These are phyloP conservation scores for Myzus persicae DNA, from an alignment of 1,140 invertebrate species.

Conservation along the genomic window DNA sequence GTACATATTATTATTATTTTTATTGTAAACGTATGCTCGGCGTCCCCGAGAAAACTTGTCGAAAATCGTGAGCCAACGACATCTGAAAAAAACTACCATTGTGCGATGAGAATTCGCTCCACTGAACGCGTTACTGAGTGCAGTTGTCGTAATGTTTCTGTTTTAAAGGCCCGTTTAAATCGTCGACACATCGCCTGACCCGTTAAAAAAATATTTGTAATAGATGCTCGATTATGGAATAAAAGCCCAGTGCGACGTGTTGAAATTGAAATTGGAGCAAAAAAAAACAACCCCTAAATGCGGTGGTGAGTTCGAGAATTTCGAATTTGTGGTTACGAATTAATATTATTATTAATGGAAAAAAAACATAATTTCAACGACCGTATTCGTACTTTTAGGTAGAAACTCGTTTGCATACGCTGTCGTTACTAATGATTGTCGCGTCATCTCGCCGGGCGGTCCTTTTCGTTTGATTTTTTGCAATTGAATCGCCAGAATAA, in stretches of 20 bases:
- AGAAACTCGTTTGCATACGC: not conserved
- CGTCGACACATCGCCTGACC: not conserved
- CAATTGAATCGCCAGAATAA: not conserved
- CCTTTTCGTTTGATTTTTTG: not conserved
- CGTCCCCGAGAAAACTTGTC: not conserved
- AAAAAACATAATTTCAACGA: not conserved
- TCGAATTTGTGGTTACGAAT: not conserved
- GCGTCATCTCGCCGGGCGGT: not conserved
- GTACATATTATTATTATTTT: conserved; percentile 3
- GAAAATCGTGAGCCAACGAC: not conserved
- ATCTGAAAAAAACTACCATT: not conserved
- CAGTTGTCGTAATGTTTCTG: not conserved
- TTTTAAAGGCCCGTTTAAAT: not conserved
- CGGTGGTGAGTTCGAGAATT: not conserved
- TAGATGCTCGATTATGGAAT: not conserved
- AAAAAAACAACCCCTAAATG: not conserved
- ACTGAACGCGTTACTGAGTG: too few relatives aligned
- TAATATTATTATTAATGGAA: too few relatives aligned
- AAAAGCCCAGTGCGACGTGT: not conserved
- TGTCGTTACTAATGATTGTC: not conserved
- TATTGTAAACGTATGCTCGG: not conserved
- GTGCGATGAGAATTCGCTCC: not conserved
- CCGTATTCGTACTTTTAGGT: not conserved
- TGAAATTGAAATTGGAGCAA: not conserved
- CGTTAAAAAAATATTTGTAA: not conserved